phyloP scores from a whole-genome alignment of 1,140 invertebrate species.

The Atta cephalotes region DNA sequence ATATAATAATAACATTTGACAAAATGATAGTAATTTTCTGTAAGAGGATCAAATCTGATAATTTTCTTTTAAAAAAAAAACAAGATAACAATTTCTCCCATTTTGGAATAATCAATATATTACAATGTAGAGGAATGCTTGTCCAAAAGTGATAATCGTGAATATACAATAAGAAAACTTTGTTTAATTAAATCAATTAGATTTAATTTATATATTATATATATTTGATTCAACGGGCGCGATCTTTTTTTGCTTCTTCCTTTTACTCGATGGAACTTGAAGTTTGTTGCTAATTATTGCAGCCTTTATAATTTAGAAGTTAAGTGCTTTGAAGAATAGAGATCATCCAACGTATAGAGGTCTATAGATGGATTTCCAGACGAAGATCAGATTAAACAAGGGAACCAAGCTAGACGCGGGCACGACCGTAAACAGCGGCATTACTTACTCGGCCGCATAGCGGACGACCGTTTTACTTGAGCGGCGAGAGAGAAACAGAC shows the following conservation, averaged over 20 bases:
- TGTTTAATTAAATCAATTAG: background rate
- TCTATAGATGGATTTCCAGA: background rate
- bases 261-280: background rate
- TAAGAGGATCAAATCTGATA: too few relatives aligned
- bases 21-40: too few relatives aligned
- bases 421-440: slow-evolving; percentile 27
- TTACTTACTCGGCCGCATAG: slow-evolving; percentile 2
- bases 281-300: background rate
- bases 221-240: background rate
- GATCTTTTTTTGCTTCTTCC: background rate
- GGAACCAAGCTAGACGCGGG: slow-evolving; percentile 20
- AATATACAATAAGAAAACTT: background rate
- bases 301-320: background rate
- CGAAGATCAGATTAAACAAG: slow-evolving; percentile 37
- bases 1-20: too few relatives aligned
- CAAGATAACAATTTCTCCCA: too few relatives aligned
- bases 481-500: slow-evolving; percentile 33
- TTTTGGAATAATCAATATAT: too few relatives aligned
- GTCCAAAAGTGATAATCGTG: too few relatives aligned
- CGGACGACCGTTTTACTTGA: slow-evolving; percentile 39
- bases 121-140: too few relatives aligned
- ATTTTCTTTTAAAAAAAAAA: too few relatives aligned
- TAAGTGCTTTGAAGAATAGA: background rate
- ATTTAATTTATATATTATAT: background rate
- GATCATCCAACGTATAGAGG: background rate